These are phyloP conservation scores for Poeciliopsis prolifica DNA, from an alignment of 2,113 vertebrate species.

Conservation along the genomic window DNA sequence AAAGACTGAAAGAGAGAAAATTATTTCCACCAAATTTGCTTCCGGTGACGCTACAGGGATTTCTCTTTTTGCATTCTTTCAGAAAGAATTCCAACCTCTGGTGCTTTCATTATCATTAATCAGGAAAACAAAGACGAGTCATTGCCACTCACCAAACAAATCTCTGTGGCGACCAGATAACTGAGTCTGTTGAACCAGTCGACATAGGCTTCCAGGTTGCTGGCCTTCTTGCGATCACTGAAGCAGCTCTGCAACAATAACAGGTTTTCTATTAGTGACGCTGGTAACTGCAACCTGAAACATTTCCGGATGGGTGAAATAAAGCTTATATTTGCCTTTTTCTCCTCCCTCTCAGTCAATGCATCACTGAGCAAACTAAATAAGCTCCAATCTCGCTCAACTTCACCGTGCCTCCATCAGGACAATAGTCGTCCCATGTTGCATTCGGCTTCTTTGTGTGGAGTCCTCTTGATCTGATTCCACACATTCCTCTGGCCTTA, in stretches of 20 bases:
- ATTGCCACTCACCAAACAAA: conserved; percentile 88
- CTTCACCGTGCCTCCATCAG: conserved; percentile 21
- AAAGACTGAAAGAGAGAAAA: not conserved
- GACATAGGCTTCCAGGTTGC: conserved; percentile 91
- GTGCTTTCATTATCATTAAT: not conserved
- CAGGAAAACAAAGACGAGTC: not conserved
- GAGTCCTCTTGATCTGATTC: conserved; percentile 64
- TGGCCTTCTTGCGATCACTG: conserved; percentile 85
- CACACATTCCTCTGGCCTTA: conserved; percentile 70
- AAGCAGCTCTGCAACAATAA: conserved; percentile 81
- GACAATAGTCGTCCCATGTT: conserved; percentile 14
- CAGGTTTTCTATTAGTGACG: conserved; percentile 17
- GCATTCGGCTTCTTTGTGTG: conserved; percentile 53
- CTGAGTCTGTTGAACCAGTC: conserved; percentile 98
- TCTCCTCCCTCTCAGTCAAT: not conserved
- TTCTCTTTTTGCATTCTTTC: too few species aligned
- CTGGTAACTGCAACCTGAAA: conserved; percentile 8
- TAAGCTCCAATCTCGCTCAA: conserved; percentile 10
- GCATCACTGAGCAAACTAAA: conserved; percentile 11
- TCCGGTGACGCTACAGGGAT: not conserved
- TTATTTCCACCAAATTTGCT: not conserved
- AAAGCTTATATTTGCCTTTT: conserved; percentile 3
- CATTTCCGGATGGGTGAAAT: not conserved
- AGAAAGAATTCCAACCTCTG: not conserved
- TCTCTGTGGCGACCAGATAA: conserved; percentile 95